Evolutionary conservation across 2,888 invertebrate genomes (phyloP).

Genomic region (Eupithecia insigniata): DNA sequence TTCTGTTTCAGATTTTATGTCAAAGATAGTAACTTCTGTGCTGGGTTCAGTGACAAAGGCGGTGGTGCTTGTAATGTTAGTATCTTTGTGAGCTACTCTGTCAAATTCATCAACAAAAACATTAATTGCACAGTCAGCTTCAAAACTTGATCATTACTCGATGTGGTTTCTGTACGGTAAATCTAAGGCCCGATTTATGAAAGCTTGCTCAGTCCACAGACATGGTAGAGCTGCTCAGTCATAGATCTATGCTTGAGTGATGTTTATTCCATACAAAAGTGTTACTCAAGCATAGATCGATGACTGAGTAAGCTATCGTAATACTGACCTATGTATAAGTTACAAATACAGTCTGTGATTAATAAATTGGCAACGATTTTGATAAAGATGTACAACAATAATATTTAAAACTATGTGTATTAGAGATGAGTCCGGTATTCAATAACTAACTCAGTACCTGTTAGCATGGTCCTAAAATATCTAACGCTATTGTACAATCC

Average conservation of each 20-base stretch:
- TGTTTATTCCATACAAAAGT: too few species aligned
- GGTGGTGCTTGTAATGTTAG: slow-evolving; percentile 60
- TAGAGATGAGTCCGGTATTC: too few species aligned
- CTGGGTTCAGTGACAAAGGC: slow-evolving; percentile 48
- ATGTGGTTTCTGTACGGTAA: background rate
- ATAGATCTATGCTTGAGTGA: too few species aligned
- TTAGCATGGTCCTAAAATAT: too few species aligned
- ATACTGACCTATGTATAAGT: too few species aligned
- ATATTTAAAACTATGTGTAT: background rate
- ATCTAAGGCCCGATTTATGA: too few species aligned
- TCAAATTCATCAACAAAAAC: background rate
- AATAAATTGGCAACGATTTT: background rate
- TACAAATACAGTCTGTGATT: background rate
- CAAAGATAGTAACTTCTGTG: slow-evolving; percentile 55
- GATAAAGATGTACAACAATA: background rate
- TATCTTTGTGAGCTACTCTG: background rate
- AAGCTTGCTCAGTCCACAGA: too few species aligned
- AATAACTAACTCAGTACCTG: too few species aligned
- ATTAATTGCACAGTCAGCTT: background rate
- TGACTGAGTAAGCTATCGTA: too few species aligned
- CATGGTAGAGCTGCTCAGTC: too few species aligned
- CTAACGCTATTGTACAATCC: too few species aligned
- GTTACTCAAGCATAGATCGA: too few species aligned
- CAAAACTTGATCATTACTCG: background rate
- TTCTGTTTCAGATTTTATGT: slow-evolving; percentile 53